Evolutionary conservation across 2,113 vertebrate species (phyloP).

Genomic region (Mustela nigripes): DNA sequence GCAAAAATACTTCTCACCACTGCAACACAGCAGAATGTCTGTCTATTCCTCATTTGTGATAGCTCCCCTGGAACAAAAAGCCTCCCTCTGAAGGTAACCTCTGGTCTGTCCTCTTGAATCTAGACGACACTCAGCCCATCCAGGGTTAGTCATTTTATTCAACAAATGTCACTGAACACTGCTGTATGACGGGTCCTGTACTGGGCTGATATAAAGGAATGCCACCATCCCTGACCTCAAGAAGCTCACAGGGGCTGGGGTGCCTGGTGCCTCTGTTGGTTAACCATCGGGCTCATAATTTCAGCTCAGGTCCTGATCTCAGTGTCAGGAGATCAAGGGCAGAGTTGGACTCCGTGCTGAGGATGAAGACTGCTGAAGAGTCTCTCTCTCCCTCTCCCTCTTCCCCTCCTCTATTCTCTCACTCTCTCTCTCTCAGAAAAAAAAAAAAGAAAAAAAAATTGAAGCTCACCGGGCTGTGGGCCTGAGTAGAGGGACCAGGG

Average conservation of each 20-base stretch:
- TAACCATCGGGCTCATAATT: neutral
- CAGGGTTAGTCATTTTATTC: neutral
- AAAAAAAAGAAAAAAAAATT: no score
- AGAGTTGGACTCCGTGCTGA: neutral
- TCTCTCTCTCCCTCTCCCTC: neutral
- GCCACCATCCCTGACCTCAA: neutral
- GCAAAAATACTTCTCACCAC: neutral
- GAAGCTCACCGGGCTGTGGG: neutral
- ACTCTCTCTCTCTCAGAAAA: no score
- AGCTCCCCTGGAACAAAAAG: neutral
- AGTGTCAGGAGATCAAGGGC: neutral
- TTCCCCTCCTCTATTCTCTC: neutral
- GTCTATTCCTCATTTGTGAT: neutral
- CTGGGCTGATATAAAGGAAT: neutral
- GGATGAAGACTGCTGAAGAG: neutral
- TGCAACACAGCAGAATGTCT: neutral
- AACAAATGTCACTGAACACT: neutral
- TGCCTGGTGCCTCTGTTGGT: neutral
- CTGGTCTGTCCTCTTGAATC: neutral
- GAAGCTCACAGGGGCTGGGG: neutral
- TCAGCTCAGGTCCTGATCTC: neutral
- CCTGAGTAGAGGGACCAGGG: neutral
- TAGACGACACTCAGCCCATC: no score
- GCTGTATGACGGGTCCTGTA: neutral
- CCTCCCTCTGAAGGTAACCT: neutral